phyloP scores from a whole-genome alignment of 2,113 vertebrate species.

The Pterocles burchelli region DNA sequence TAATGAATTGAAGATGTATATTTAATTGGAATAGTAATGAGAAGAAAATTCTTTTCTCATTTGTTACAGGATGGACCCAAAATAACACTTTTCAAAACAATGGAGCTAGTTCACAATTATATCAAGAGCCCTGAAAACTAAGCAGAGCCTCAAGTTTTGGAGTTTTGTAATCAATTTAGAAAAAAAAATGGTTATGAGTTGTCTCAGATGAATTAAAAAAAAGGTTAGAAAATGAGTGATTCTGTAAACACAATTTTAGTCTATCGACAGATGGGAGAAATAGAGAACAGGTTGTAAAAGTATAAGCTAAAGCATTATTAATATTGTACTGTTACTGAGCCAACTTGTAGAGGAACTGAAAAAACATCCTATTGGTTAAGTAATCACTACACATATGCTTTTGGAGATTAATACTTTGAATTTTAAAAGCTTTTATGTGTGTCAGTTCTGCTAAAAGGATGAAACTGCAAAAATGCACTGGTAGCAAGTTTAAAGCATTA shows the following conservation, averaged over 20 bases:
- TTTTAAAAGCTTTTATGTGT: conserved; percentile 49
- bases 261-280: conserved; percentile 34
- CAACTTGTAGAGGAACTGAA: conserved; percentile 32
- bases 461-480: conserved; percentile 53
- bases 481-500: conserved; percentile 55
- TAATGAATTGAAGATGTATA: not conserved
- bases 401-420: conserved; percentile 47
- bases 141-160: not conserved
- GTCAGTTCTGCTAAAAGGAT: conserved; percentile 58
- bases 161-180: not conserved
- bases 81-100: not conserved
- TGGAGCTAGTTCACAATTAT: not conserved
- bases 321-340: conserved; percentile 54
- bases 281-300: conserved; percentile 55
- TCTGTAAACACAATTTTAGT: conserved; percentile 45
- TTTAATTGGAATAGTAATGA: not conserved
- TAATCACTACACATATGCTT: conserved; percentile 54
- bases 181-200: not conserved
- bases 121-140: not conserved
- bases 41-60: not conserved
- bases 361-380: conserved; percentile 47
- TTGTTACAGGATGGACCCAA: not conserved
- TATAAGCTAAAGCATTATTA: conserved; percentile 60
- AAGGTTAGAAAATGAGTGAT: conserved; percentile 17
- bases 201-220: not conserved